Base-by-base conservation (phyloP, 2,888 invertebrate species). In the Portevinia maculata region DNA sequence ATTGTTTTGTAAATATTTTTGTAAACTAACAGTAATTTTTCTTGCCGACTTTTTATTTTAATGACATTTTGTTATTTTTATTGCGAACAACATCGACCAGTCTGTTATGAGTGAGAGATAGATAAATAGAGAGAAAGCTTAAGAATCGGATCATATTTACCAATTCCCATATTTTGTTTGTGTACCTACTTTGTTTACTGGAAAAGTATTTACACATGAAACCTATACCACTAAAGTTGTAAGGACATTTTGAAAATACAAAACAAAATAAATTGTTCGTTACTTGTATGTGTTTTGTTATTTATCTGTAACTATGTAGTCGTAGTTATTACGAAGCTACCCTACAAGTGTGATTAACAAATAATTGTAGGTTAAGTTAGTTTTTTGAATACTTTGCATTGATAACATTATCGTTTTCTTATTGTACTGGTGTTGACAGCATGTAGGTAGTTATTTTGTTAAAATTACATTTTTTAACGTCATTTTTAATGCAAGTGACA, bases 191-290 rank as follows among this genome's bases (percentile, higher is more conserved):
- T 8, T 76, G 76, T 81, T 53, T 79, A 65, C 46, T 71, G 57
- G 59, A 39, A 71, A 65, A 37, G 41, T 83, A 83, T 83, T 83
- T 83, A 83, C 78, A 83, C 44, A 73, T 83, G 78, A 83, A 83
- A 83, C 81, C 81, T 83, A 83, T 59, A 44, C 30, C 37, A 39
- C 67, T 75, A 75, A 79, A 44, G 15, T 73, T 73, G 21, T 73
- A 52, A 62, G 46, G 46, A 55, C 30, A 39, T 39, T 65, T 13
- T 6, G 2, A 9, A 67, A 32, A 15, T 11, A 48, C 52, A 28
- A 60, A 64, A 65, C 8, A 73, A 55, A 32, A 59, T n/a, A 8
- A 28, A 41, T 44, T 55, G 28, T 39, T 48, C n/a, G 21, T 67
- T 67, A 1, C 2, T 17, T 59, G 30, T 65, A 32, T 79, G 44